Base-by-base conservation (phyloP, 2,113 vertebrate species). In the Probosciger aterrimus region DNA sequence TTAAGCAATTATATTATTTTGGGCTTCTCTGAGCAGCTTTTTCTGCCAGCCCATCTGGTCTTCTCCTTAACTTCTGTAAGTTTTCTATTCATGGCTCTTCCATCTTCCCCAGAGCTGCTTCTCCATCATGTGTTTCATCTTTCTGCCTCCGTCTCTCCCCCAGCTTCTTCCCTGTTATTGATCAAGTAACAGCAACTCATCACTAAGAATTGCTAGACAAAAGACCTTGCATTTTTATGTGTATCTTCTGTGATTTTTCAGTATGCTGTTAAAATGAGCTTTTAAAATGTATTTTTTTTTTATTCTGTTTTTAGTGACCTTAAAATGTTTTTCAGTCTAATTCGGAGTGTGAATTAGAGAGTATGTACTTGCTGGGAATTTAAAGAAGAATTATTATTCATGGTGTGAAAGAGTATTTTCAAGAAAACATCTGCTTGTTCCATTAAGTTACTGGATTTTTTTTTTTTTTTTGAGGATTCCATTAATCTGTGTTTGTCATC, bases 1-100 rank as follows among this genome's bases (percentile, higher is more conserved):
- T 68, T 75, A 46, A 78, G 76, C 80, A 77, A 24, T 78, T 73
- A 3, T 2, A 11, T 77, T 86, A 19, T 59, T 76, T 25, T 22
- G 46, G 52, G 55, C 60, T 88, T 71, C 68, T 53, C 60, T 14
- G 47, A 39, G 52, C 47, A 52, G 68, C 63, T 80, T 87, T 90
- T 87, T 39, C 92, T 95, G 92, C 82, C 91, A 81, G 71, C 87
- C 84, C 90, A 76, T 71, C 85, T 88, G 88, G 71, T 74, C 43
- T 73, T 9, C 62, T 18, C 33, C 74, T 76, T 41, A 25, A 47
- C 63, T 75, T 22, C 37, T 11, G 15, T 16, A 52, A 10, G 62
- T 47, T 76, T 39, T 50, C 82, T 85, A 39, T 47, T 43, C 86
- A 43, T 74, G 63, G 37, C 67, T 80, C 17, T 59, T 82, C 50